These are phyloP conservation scores for Amblyornis subalaris DNA, from an alignment of 2,113 vertebrate species.

Conservation along the genomic window DNA sequence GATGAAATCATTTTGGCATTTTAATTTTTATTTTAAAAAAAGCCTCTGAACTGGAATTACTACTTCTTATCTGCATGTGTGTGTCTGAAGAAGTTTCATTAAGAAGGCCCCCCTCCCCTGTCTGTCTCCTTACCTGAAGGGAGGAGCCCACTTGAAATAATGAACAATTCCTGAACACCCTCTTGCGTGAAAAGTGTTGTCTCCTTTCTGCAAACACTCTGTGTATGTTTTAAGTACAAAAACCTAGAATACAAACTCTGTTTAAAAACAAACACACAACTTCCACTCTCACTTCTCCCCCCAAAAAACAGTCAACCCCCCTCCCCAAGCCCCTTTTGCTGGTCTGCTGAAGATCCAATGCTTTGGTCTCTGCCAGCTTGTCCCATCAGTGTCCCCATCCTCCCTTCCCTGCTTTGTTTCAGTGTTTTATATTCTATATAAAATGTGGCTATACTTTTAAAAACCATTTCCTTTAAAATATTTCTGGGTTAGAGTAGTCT, in stretches of 20 bases:
- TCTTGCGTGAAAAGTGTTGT: not conserved
- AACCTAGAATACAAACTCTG: not conserved
- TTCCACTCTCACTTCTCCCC: not conserved
- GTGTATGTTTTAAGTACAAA: not conserved
- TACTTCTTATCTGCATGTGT: not conserved
- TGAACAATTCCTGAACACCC: not conserved
- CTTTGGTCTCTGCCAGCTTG: not conserved
- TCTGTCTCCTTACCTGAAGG: not conserved
- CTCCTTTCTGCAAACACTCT: not conserved
- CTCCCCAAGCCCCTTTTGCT: not conserved
- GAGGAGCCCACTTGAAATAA: not conserved
- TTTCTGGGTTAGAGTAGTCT: constrained; percentile 42
- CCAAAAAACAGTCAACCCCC: not conserved
- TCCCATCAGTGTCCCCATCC: not conserved
- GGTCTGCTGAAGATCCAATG: not conserved
- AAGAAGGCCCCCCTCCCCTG: not conserved
- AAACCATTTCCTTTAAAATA: constrained; percentile 54
- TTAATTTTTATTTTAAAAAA: not conserved
- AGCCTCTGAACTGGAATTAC: not conserved
- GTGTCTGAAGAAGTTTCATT: not conserved
- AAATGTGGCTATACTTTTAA: constrained; percentile 15
- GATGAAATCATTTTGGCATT: not conserved
- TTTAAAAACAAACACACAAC: not conserved
- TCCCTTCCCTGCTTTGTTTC: not conserved
- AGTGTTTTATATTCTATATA: not conserved